Percentiles rank a stretch among this genome's conserved stretches.
These are phyloP conservation scores for Premnoplex brunnescens DNA, from an alignment of 2,797 vertebrate species.

Conservation along the genomic window DNA sequence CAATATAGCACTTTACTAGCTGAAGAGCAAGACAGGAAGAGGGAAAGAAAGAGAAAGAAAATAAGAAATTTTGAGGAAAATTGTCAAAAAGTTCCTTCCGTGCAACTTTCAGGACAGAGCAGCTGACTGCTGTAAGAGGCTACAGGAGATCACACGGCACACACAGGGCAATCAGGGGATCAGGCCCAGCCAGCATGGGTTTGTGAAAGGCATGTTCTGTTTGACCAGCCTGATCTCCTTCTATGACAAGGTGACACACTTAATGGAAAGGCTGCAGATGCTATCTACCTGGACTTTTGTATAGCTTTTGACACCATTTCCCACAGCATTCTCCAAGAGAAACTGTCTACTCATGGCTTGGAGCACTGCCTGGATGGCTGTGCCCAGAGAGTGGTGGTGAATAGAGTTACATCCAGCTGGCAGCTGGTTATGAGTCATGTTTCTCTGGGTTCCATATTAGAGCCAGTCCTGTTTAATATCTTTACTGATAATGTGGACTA, in stretches of 20 bases:
- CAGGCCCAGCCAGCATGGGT: background rate
- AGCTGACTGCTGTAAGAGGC: background rate
- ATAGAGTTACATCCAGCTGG: background rate
- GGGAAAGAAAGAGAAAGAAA: background rate
- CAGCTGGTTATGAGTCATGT: background rate
- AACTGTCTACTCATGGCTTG: background rate
- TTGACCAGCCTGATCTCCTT: background rate
- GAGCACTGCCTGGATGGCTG: background rate
- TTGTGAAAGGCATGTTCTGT: background rate
- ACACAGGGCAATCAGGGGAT: background rate
- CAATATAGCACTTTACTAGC: background rate
- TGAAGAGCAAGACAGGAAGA: background rate
- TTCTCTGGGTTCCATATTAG: background rate
- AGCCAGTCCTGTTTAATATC: background rate
- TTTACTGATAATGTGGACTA: background rate
- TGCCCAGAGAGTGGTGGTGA: background rate
- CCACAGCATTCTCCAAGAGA: background rate
- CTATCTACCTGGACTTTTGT: background rate
- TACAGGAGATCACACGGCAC: background rate
- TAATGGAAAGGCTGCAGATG: background rate
- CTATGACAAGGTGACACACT: rapidly evolving
- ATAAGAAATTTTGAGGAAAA: background rate
- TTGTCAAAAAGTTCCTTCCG: background rate
- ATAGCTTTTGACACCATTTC: background rate
- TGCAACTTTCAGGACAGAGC: background rate